Conservation (phyloP, 2,797 vertebrate genomes). For the Mionectes olivaceus region DNA sequence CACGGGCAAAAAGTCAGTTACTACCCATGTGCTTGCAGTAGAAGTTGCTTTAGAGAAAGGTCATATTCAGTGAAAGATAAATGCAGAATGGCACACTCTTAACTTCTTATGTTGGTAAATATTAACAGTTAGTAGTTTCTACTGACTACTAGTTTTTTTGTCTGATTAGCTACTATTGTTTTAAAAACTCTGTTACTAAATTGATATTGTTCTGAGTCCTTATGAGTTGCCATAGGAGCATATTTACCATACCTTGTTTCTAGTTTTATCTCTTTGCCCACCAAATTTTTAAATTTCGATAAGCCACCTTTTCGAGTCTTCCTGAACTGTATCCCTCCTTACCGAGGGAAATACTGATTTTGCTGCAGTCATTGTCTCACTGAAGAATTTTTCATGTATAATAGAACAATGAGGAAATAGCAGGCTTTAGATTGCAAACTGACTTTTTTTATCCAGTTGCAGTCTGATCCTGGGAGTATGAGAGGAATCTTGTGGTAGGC, state of each 20-base stretch:
- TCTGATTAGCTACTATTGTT: background rate
- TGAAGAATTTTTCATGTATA: background rate
- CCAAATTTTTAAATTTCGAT: background rate
- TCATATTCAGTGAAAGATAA: background rate
- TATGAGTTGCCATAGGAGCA: background rate
- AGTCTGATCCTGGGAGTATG: constrained; percentile 44
- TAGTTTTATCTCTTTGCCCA: background rate
- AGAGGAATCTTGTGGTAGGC: constrained; percentile 54
- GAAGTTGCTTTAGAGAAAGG: background rate
- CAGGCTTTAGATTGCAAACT: background rate
- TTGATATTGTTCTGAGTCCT: background rate
- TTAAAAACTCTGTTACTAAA: background rate
- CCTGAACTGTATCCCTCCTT: fast-evolving
- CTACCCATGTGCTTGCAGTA: background rate
- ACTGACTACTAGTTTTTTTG: background rate
- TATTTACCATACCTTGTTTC: background rate
- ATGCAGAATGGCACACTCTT: background rate
- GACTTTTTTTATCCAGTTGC: background rate
- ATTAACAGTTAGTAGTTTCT: background rate
- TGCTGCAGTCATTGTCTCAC: background rate
- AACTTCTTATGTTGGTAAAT: background rate
- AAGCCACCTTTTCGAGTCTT: background rate
- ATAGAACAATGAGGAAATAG: background rate
- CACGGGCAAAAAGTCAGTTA: background rate
- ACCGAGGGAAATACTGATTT: background rate